Conservation (phyloP, 2,888 invertebrate species). For the Caenorhabditis auriculariae region DNA sequence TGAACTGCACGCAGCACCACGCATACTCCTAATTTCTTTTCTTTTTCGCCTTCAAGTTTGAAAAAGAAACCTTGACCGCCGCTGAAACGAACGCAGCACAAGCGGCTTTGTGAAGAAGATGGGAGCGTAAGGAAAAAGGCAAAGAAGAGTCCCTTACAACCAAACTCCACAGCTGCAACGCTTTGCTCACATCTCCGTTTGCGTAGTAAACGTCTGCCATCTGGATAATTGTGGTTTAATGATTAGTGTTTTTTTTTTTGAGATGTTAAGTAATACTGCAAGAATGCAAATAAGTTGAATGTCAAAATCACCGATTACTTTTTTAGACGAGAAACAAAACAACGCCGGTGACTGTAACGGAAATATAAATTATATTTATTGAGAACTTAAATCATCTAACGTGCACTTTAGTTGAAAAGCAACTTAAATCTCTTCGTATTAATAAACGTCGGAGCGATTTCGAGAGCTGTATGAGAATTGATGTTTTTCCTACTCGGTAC, state of each 20-base stretch:
- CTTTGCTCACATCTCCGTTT: conserved; percentile 40
- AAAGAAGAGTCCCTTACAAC: conserved; percentile 21
- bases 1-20: conserved; percentile 26
- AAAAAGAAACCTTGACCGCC: conserved; percentile 10
- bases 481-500: too few species aligned
- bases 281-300: too few species aligned
- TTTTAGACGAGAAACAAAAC: not conserved
- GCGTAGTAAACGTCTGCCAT: conserved; percentile 53
- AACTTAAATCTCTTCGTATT: too few species aligned
- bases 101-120: conserved; percentile 29
- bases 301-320: not conserved
- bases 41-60: not conserved
- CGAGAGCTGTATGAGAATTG: too few species aligned
- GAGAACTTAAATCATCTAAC: too few species aligned
- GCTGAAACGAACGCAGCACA: conserved; percentile 34
- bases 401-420: too few species aligned
- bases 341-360: too few species aligned
- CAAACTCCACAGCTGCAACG: conserved; percentile 43
- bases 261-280: too few species aligned
- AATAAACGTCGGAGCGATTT: too few species aligned
- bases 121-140: conserved; percentile 19
- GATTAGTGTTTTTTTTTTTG: not conserved
- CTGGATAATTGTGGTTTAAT: too few species aligned
- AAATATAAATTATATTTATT: too few species aligned
- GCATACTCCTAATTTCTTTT: conserved; percentile 17